These are phyloP conservation scores for Caenorhabditis sp. DNA, from an alignment of 2,888 invertebrate genomes.

Conservation along the genomic window DNA sequence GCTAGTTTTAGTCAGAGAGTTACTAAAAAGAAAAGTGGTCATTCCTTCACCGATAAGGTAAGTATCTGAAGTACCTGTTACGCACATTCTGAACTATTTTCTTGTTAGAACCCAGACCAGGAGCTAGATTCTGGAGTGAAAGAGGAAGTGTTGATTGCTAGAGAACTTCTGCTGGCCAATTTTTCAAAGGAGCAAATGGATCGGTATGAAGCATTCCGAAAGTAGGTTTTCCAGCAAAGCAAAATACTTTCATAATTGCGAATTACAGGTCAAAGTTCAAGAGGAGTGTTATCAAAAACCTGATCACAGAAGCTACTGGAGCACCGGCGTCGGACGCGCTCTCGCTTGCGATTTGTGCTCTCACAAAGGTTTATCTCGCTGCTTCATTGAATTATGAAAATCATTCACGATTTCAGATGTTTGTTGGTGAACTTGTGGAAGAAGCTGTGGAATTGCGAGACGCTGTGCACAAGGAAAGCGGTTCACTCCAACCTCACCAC, in stretches of 20 bases:
- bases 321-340: constrained; percentile 96
- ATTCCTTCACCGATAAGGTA: constrained; percentile 15
- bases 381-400: neutral
- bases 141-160: constrained; percentile 16
- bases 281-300: constrained; percentile 63
- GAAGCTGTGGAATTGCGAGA: constrained; percentile 86
- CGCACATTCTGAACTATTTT: neutral
- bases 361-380: constrained; percentile 94
- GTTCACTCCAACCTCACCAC: constrained; percentile 74
- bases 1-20: neutral
- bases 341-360: constrained; percentile 90
- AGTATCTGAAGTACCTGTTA: too few species aligned
- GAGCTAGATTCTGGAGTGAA: constrained; percentile 19
- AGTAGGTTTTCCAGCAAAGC: constrained; percentile 85
- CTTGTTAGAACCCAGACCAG: neutral
- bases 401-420: constrained; percentile 85
- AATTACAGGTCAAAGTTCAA: constrained; percentile 70
- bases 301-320: constrained; percentile 97
- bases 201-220: constrained; percentile 97
- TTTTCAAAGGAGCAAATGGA: constrained; percentile 98
- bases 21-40: neutral
- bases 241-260: constrained; percentile 21
- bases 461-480: constrained; percentile 21
- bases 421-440: constrained; percentile 98
- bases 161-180: constrained; percentile 93